These are phyloP conservation scores for Perca fluviatilis DNA, from an alignment of 2,113 vertebrate genomes.

Conservation along the genomic window DNA sequence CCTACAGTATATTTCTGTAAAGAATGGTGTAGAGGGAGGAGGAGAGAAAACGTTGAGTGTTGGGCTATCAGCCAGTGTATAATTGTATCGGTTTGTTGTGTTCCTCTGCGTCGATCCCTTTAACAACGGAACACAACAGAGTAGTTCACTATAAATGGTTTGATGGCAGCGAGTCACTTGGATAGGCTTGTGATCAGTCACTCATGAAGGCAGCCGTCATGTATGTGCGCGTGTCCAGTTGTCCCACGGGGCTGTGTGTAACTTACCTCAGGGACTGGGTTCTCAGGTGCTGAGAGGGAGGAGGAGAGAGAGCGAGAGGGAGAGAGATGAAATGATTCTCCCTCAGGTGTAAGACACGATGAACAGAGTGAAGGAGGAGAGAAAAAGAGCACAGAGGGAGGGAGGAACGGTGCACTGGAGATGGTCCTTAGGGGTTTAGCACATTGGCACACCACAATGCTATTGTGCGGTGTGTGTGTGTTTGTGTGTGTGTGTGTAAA, in stretches of 20 bases:
- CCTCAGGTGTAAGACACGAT: constrained; percentile 49
- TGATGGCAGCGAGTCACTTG: not conserved
- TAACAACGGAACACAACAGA: not conserved
- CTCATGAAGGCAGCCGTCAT: constrained; percentile 32
- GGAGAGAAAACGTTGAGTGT: not conserved
- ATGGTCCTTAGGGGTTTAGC: constrained; percentile 39
- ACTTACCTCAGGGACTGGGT: constrained; percentile 51
- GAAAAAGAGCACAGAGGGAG: constrained; percentile 16
- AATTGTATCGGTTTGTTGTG: not conserved
- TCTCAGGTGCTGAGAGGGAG: constrained; percentile 64
- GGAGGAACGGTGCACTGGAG: constrained; percentile 6
- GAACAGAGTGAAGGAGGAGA: constrained; percentile 32
- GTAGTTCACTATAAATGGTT: not conserved
- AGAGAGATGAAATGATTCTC: constrained; percentile 40
- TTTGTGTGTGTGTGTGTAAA: not conserved
- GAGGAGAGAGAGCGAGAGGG: not conserved
- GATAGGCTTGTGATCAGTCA: constrained; percentile 36
- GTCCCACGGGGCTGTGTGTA: constrained; percentile 29
- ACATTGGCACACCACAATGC: constrained; percentile 18
- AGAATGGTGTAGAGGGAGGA: not conserved
- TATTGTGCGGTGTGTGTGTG: not conserved
- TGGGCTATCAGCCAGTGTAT: not conserved
- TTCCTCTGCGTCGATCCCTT: not conserved
- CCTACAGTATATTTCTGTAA: not conserved
- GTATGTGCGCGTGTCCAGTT: constrained; percentile 11